phyloP scores from a whole-genome alignment of 2,113 vertebrate genomes.

The Psilopsiagon aymara region DNA sequence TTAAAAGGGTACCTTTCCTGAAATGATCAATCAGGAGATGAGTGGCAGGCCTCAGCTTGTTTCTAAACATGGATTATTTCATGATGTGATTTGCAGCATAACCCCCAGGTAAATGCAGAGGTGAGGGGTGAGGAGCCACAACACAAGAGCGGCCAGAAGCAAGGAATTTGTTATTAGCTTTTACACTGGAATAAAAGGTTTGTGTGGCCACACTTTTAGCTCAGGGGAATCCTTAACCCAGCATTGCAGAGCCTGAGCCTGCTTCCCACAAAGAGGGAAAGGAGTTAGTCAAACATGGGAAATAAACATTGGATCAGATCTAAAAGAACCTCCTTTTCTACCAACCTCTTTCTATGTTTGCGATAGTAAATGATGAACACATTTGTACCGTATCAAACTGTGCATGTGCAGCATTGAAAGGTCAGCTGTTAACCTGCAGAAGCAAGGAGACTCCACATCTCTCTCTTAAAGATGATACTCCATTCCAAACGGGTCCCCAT shows the following conservation, averaged over 20 bases:
- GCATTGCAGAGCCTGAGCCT: conserved; percentile 16
- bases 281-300: not conserved
- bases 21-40: not conserved
- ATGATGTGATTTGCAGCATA: not conserved
- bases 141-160: conserved; percentile 41
- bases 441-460: conserved; percentile 19
- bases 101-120: not conserved
- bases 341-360: not conserved
- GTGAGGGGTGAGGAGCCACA: conserved; percentile 8
- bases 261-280: not conserved
- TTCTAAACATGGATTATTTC: not conserved
- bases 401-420: conserved; percentile 35
- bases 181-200: not conserved
- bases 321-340: not conserved
- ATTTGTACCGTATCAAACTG: conserved; percentile 16
- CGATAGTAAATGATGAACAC: conserved; percentile 29
- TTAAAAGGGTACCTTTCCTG: not conserved
- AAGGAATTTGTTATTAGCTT: conserved; percentile 48
- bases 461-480: conserved; percentile 49
- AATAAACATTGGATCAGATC: not conserved
- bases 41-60: not conserved
- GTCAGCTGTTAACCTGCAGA: conserved; percentile 39
- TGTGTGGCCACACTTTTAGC: conserved; percentile 12
- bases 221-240: conserved; percentile 48
- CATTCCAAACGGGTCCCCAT: not conserved